These are phyloP conservation scores for Polymixis lichenea DNA, from an alignment of 2,888 invertebrate genomes.

Conservation along the genomic window DNA sequence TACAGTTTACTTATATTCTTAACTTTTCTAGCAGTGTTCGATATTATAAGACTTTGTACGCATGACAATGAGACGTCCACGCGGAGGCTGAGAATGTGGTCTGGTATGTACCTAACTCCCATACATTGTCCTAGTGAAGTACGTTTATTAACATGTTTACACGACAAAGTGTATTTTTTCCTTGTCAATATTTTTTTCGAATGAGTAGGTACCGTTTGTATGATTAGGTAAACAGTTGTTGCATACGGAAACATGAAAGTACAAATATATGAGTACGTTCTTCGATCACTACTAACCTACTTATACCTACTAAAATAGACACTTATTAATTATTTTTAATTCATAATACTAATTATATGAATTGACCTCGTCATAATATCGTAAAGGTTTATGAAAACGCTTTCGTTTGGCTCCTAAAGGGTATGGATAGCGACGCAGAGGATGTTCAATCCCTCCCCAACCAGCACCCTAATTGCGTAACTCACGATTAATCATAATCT, in stretches of 20 bases:
- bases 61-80: conserved; percentile 65
- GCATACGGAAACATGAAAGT: neutral
- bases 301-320: neutral
- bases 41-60: conserved; percentile 71
- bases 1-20: conserved; percentile 73
- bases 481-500: no score
- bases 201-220: neutral
- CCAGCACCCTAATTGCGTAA: no score
- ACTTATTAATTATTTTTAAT: neutral
- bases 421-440: no score
- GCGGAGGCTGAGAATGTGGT: conserved; percentile 65
- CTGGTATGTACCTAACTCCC: conserved; percentile 66
- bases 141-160: conserved; percentile 12
- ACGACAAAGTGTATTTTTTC: conserved; percentile 28
- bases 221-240: neutral
- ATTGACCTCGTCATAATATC: neutral
- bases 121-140: conserved; percentile 19
- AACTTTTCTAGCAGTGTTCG: conserved; percentile 74
- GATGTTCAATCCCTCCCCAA: neutral
- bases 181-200: conserved; percentile 1
- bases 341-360: neutral
- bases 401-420: neutral
- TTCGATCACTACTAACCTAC: neutral
- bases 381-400: neutral
- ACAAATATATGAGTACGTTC: neutral